Evolutionary conservation across 2,888 invertebrate species (phyloP), one percentile per base, ranked within the genome.

Genomic region (Balanococcus diminutus): DNA sequence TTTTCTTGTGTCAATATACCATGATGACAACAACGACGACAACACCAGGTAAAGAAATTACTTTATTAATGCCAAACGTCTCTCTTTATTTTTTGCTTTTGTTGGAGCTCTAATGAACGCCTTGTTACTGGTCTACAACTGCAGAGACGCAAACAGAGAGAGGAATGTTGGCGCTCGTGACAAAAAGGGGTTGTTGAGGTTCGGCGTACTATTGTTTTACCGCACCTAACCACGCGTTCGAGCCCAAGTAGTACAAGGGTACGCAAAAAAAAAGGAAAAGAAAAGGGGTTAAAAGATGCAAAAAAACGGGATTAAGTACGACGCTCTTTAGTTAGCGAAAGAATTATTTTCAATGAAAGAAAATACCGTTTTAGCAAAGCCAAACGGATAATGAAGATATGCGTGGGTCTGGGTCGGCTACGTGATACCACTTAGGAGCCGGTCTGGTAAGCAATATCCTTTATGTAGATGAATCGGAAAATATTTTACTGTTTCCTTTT

Each of bases 321-420:
- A 67, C 16, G 67, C 67, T 67, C 67, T 67, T 67, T 67, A 67
- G 67, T 67, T 67, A 67, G 67, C 67, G 28, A 67, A 67, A 67
- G 67, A 67, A 67, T 67, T 67, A 67, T 67, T 67, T 67, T 28
- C 67, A 67, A 67, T 67, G 67, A 67, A 67, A 67, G 67, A 67
- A 67, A 67, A 67, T 67, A 67, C 28, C 67, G 28, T 67, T 67
- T 67, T 67, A 28, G 28, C 11, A 67, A 67, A 67, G 67, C 67
- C 67, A 67, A 67, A 67, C 67, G 67, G 67, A 67, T 67, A 67
- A 67, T 67, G 67, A 67, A 67, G 67, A 67, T 67, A 67, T 67
- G 67, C 67, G 28, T 28, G 67, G 11, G n/a, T n/a, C n/a, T n/a
- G 67, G 28, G 25, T 67, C 16, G 67, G 67, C 28, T 67, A 67